Conservation (phyloP, 2,797 vertebrate species). For the Babyrousa celebensis region DNA sequence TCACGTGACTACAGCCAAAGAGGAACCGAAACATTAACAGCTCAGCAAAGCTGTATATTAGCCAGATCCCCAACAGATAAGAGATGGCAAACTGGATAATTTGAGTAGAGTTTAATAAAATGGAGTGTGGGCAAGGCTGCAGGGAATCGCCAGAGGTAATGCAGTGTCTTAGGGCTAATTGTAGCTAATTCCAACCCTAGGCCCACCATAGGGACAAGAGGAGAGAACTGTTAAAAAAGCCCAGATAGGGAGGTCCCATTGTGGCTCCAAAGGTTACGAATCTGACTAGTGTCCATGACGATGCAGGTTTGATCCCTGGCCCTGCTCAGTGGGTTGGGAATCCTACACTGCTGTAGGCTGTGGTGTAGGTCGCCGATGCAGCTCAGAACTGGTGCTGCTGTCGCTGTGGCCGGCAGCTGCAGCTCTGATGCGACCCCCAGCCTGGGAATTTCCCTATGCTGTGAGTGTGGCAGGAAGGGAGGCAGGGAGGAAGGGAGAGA, state of each 20-base stretch:
- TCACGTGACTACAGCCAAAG: background rate
- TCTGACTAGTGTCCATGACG: too few species aligned
- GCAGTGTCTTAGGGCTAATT: background rate
- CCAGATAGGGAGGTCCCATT: background rate
- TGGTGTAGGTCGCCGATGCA: too few species aligned
- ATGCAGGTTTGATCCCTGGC: too few species aligned
- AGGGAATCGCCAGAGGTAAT: background rate
- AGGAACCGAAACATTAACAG: conserved; percentile 2
- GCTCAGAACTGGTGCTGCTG: too few species aligned
- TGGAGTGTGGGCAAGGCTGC: background rate
- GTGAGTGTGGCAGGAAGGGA: too few species aligned
- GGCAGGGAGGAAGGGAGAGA: too few species aligned
- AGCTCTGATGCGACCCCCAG: too few species aligned
- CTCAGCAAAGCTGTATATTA: background rate
- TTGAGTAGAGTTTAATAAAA: conserved; percentile 11
- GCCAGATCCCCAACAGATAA: background rate
- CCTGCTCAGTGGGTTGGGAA: too few species aligned
- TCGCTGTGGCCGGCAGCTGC: too few species aligned
- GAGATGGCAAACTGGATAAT: background rate
- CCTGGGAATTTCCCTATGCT: too few species aligned
- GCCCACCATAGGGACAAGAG: background rate
- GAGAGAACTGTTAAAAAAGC: background rate
- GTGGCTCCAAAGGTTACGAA: too few species aligned
- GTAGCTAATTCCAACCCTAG: background rate
- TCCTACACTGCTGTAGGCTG: too few species aligned